Conservation (phyloP, 2,113 vertebrate genomes). For the Sceloporus tristichus region DNA sequence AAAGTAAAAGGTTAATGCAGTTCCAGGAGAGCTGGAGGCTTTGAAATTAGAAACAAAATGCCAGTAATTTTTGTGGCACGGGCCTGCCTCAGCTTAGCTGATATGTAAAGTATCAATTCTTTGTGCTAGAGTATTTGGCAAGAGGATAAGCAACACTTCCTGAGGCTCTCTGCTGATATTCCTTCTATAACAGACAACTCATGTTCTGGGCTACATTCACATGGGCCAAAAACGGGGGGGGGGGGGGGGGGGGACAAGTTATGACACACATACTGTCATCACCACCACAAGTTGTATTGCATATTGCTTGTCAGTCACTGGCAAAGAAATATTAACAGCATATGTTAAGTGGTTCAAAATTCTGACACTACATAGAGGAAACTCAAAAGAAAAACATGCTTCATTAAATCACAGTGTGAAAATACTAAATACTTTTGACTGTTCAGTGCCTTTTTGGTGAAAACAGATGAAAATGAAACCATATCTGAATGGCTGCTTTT, state of each 20-base stretch:
- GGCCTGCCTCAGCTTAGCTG: accelerated
- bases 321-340: conserved; percentile 11
- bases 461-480: background rate
- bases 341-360: background rate
- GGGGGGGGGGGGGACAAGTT: background rate
- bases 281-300: background rate
- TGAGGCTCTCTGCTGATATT: background rate
- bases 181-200: background rate
- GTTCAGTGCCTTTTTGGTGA: background rate
- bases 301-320: background rate
- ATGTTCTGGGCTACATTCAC: background rate
- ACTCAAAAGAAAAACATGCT: background rate
- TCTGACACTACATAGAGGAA: conserved; percentile 28
- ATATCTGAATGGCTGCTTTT: background rate
- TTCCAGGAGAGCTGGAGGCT: conserved; percentile 65
- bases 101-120: background rate
- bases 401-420: conserved; percentile 55
- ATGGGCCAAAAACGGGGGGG: background rate
- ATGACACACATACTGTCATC: background rate
- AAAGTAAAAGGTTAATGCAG: conserved; percentile 64
- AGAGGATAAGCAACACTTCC: background rate
- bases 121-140: accelerated
- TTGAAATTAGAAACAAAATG: conserved; percentile 72
- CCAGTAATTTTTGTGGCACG: background rate
- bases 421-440: conserved; percentile 12